Evolutionary conservation across 2,113 vertebrate genomes (phyloP), one percentile per base, ranked within the genome.

Genomic region (Rhabdornis inornatus): DNA sequence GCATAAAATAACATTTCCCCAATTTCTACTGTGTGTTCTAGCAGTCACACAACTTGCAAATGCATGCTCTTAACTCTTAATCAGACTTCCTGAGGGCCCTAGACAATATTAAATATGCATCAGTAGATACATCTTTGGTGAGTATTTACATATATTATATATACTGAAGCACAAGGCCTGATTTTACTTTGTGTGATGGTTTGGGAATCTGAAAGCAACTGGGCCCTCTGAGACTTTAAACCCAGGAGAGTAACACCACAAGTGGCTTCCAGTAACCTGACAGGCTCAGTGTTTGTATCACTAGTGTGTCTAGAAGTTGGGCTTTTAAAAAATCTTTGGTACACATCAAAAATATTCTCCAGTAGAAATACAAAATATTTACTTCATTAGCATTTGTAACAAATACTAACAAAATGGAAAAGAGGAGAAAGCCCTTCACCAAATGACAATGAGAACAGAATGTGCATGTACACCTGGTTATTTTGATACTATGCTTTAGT

Each of bases 381-480:
- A 40, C 82, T 84, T 82, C 39, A 84, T 63, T 63, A 42, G 10
- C 77, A 50, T 72, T 85, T 55, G 35, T 42, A 45, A 42, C 25
- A 69, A 80, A 80, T 40, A 68, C 11, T 64, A 60, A 61, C 16
- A 75, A 87, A 91, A 45, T 3, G 6, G 47, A 78, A 79, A 92
- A 66, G 3, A 16, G 13, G 18, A 87, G 21, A 78, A 89, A 88
- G 15, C 22, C 44, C 56, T 89, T 39, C 76, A 59, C 30, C 66
- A 69, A 87, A 61, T 61, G 33, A 80, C 65, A 82, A 42, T 1
- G 13, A 40, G 27, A 92, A 68, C 16, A 65, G 65, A 80, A 72
- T 15, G 64, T 22, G 35, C 42, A 59, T 1, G 10, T 55, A 50
- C 44, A 52, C 0, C 0, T 1, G 2, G 15, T 28, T 55, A 74